Base-by-base conservation (phyloP, 2,888 invertebrate species). In the Onthophagus sagittarius region DNA sequence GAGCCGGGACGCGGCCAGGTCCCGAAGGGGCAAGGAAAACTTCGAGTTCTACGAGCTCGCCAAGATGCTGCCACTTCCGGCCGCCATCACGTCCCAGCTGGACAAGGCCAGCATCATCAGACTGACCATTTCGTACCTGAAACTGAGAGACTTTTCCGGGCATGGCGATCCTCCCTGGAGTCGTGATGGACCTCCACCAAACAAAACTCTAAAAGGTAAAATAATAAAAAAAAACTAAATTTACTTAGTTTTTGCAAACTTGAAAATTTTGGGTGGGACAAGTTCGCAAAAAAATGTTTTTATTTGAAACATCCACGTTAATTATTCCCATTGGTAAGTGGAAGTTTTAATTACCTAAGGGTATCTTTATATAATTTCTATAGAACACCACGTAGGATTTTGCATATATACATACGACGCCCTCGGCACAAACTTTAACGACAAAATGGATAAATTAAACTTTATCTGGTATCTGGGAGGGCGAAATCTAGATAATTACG, bases 141-240 rank as follows among this genome's bases (percentile, higher is more conserved):
- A 96, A 87, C 89, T 97, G 84, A 89, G 96, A 79, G 96, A 98
- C 87, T 98, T 98, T 87, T 96, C 97, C 75, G 93, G 94, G 5
- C 96, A 97, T 85, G 98, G 98, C 0, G 97, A 98, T 83, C 98
- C 98, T 15, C 97, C 97, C 85, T 98, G 98, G 98, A 94, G 91
- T 81, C 87, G 95, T 64, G 95, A 95, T 80, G 89, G 90, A 14
- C 92, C 93, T 70, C 91, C 92, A 69, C 90, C 92, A 75, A 93
- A 91, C 85, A 95, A 95, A 87, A 89, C 90, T 70, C 88, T 94
- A 78, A 95, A 95, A 92, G 92, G 95, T 95, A 23, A 23, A 23
- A 23, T 23, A 23, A n/a, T n/a, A n/a, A n/a, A 23, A 86, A 87
- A 15, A 14, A 64, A 5, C 39, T 39, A 4, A 33, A 13, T n/a